Evolutionary conservation across 2,797 vertebrate species (phyloP).

Genomic region (Hydrophis major): DNA sequence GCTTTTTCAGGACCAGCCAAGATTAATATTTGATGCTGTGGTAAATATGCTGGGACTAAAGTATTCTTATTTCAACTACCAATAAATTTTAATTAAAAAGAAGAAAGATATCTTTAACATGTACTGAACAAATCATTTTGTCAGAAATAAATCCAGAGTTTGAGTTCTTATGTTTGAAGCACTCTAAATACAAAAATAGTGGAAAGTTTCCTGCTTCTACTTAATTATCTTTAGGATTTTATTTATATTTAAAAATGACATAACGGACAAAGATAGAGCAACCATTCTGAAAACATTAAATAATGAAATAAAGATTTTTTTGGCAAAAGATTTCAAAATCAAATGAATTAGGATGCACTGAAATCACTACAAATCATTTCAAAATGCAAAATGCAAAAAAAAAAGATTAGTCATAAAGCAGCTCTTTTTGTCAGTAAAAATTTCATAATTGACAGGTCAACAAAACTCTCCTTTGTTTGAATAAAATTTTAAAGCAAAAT

Average conservation of each 20-base stretch:
- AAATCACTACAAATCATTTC: constrained; percentile 42
- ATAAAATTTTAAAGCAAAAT: constrained; percentile 42
- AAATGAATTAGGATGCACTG: constrained; percentile 17
- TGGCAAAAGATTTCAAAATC: background rate
- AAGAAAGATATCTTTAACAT: background rate
- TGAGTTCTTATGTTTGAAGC: background rate
- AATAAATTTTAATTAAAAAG: background rate
- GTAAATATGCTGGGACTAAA: background rate
- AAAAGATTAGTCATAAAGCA: constrained; percentile 21
- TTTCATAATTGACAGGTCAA: constrained; percentile 24
- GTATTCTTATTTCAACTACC: background rate
- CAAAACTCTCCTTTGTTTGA: constrained; percentile 29
- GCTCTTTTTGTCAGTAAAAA: constrained; percentile 27
- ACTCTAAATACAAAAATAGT: background rate
- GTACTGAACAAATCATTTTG: background rate
- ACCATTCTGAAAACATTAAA: constrained; percentile 13
- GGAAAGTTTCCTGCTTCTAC: background rate
- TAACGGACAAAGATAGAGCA: background rate
- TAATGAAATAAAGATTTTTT: constrained; percentile 9
- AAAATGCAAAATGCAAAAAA: background rate
- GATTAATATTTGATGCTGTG: background rate
- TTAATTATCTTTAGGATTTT: constrained; percentile 1
- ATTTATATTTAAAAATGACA: background rate
- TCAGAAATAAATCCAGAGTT: background rate
- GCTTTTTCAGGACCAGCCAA: background rate